phyloP scores from a whole-genome alignment of 1,140 invertebrate genomes.

The Scaptomyza pallida region DNA sequence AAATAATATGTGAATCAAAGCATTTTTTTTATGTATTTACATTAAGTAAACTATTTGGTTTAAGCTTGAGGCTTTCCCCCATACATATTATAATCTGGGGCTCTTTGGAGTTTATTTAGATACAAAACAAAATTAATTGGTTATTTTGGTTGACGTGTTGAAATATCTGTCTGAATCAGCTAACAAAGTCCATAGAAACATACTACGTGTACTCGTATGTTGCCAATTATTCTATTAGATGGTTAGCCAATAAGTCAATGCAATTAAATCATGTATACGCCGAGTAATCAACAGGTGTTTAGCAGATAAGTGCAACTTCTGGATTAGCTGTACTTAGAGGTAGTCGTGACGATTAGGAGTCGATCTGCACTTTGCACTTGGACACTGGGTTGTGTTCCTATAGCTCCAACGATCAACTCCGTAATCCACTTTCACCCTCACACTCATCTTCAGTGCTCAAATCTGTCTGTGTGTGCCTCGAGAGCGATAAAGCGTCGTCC shows the following conservation, averaged over 20 bases:
- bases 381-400: not conserved
- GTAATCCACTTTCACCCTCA: not conserved
- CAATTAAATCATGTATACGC: slow-evolving; percentile 11
- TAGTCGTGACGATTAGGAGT: slow-evolving; percentile 14
- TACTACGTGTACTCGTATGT: too few relatives aligned
- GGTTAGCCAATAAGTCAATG: not conserved
- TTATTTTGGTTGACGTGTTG: too few relatives aligned
- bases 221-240: not conserved
- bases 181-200: not conserved
- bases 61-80: too few relatives aligned
- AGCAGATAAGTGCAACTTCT: slow-evolving; percentile 4
- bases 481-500: not conserved
- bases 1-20: too few relatives aligned
- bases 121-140: too few relatives aligned
- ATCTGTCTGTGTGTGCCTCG: not conserved
- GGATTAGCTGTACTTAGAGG: not conserved
- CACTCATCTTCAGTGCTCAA: not conserved
- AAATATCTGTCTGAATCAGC: not conserved
- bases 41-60: too few relatives aligned
- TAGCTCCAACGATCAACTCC: slow-evolving; percentile 1
- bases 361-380: slow-evolving; percentile 13
- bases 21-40: too few relatives aligned
- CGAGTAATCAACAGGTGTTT: slow-evolving; percentile 9
- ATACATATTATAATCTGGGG: too few relatives aligned
- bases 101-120: too few relatives aligned